Conservation (phyloP, 1,140 invertebrate genomes). For the Tenebrio molitor region DNA sequence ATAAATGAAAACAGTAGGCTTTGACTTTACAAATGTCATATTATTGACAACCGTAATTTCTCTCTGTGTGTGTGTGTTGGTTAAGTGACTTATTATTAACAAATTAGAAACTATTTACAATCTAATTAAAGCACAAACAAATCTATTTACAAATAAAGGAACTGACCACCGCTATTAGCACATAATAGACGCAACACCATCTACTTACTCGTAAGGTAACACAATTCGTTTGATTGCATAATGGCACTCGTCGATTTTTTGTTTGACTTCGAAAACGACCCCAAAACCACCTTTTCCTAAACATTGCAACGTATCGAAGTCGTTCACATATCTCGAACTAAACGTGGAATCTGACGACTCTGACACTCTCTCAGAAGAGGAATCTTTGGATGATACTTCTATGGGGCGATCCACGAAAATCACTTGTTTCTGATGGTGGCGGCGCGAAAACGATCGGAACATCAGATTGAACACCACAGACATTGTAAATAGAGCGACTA, state of each 20-base stretch:
- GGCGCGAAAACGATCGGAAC: slow-evolving; percentile 64
- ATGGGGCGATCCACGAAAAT: slow-evolving; percentile 67
- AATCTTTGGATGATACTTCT: slow-evolving; percentile 55
- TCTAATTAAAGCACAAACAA: too few species aligned
- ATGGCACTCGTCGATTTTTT: slow-evolving; percentile 94
- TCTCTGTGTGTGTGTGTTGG: too few species aligned
- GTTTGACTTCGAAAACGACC: slow-evolving; percentile 95
- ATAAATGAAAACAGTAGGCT: too few species aligned
- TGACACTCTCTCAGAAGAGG: slow-evolving; percentile 23
- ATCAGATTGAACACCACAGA: slow-evolving; percentile 75
- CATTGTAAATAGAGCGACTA: slow-evolving; percentile 76
- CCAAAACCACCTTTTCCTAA: slow-evolving; percentile 97
- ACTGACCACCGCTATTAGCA: too few species aligned
- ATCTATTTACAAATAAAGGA: too few species aligned
- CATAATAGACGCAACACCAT: slow-evolving; percentile 7
- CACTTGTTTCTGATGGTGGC: slow-evolving; percentile 64
- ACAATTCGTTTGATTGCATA: slow-evolving; percentile 97
- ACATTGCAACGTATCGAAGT: slow-evolving; percentile 88
- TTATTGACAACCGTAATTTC: too few species aligned
- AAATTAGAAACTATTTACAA: too few species aligned
- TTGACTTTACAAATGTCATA: too few species aligned
- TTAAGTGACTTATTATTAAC: too few species aligned
- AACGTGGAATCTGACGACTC: slow-evolving; percentile 62
- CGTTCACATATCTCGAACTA: slow-evolving; percentile 83
- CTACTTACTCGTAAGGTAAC: slow-evolving; percentile 82